Percentiles rank a stretch among this genome's conserved stretches.
phyloP scores from a whole-genome alignment of 2,888 invertebrate genomes.

The Ecdyonurus torrentis region DNA sequence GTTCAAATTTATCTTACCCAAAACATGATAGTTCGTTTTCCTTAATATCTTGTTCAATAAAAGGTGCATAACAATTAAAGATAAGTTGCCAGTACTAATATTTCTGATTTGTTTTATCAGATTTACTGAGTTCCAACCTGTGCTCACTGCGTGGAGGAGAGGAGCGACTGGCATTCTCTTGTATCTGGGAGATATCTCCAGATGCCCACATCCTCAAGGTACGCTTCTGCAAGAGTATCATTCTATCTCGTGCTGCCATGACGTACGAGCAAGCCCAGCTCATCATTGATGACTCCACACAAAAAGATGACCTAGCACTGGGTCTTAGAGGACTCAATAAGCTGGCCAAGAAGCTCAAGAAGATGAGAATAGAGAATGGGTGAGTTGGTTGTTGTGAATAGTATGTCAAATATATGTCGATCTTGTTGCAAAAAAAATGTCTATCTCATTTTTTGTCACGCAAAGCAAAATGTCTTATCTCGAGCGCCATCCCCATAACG shows the following conservation, averaged over 20 bases:
- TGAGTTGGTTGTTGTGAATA: conserved; percentile 20
- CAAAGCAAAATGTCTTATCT: no score
- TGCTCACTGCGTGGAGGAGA: conserved; percentile 85
- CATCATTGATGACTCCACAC: conserved; percentile 66
- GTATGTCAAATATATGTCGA: no score
- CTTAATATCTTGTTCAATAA: no score
- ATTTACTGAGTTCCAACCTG: conserved; percentile 82
- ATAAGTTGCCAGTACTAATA: no score
- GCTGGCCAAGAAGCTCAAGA: conserved; percentile 82
- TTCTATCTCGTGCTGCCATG: conserved; percentile 78
- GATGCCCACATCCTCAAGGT: conserved; percentile 66
- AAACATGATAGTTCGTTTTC: no score
- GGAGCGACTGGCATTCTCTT: conserved; percentile 89
- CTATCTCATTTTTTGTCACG: no score
- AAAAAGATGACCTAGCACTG: conserved; percentile 51
- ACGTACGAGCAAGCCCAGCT: conserved; percentile 95
- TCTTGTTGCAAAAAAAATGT: no score
- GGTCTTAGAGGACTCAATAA: conserved; percentile 68
- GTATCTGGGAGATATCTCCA: conserved; percentile 81
- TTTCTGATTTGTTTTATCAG: no score
- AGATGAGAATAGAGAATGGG: conserved; percentile 69
- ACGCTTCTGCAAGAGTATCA: conserved; percentile 83
- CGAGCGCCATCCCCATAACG: background rate
- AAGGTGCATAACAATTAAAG: no score
- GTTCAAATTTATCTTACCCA: no score